Evolutionary conservation across 2,888 invertebrate species (phyloP), one percentile per base, ranked within the genome.

Genomic region (Ischnus inquisitorius): DNA sequence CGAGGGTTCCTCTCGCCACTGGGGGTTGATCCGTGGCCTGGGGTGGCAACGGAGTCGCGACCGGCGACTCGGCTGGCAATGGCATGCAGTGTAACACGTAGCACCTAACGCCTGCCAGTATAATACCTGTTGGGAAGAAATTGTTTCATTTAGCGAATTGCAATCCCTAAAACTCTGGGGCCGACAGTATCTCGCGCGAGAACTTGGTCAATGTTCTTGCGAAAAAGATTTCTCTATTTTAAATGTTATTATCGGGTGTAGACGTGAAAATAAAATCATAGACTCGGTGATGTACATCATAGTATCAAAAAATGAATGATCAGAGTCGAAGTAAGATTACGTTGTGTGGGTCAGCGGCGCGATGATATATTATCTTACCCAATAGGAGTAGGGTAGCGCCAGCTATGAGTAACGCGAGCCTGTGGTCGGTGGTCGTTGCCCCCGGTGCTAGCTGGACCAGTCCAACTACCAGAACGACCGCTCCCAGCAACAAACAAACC

Each of bases 371-470:
- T 60, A 75, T 86, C 88, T 90, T 87, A 81, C 97, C 97, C 28
- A 95, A 92, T n/a, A 95, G 93, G 64, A 96, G 94, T 41, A 96
- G 94, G 77, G 95, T 94, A 2, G 95, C 95, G 6, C 97, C 97
- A 5, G 96, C 95, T 34, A 96, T 96, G 93, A 97, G 95, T 88
- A 97, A 94, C 89, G 96, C 95, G 93, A 96, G 96, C 88, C 96
- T 95, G 92, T 97, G 96, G 90, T 96, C 96, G 12, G 96, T 96
- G 62, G 96, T 97, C 90, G 97, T 97, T 25, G 97, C 97, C 57
- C 96, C 96, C 19, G 97, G 97, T 28, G 96, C 96, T 89, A 97
- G 94, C 94, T 97, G 97, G 88, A 97, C 97, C 92, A 97, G 93
- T 77, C 97, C 97, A 90, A 97, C 97, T 86, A 97, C 96, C 90